Evolutionary conservation across 2,113 vertebrate genomes (phyloP).

Genomic region (Excalfactoria chinensis): DNA sequence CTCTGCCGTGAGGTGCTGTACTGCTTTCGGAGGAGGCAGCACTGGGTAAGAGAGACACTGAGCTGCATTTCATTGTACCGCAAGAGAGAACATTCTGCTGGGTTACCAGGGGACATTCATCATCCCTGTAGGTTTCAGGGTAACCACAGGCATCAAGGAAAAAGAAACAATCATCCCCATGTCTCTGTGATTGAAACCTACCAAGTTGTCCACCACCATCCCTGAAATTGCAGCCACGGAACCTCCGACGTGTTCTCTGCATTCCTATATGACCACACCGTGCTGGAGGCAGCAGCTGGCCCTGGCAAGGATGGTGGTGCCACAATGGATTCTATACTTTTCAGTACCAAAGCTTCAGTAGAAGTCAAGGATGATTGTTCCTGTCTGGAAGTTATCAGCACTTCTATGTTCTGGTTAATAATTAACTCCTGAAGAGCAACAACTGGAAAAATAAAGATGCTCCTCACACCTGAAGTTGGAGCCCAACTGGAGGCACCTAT

Average conservation of each 20-base stretch:
- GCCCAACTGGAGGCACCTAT: not conserved
- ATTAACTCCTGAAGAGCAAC: not conserved
- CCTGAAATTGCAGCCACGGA: not conserved
- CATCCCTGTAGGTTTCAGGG: not conserved
- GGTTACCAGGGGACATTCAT: not conserved
- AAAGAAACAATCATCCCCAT: not conserved
- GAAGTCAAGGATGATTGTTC: not conserved
- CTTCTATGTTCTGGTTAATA: not conserved
- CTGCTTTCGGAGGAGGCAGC: not conserved
- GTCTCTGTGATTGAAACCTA: slow-evolving; percentile 7
- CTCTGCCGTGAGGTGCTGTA: not conserved
- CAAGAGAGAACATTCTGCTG: not conserved
- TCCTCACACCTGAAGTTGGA: not conserved
- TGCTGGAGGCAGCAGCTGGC: not conserved
- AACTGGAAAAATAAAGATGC: not conserved
- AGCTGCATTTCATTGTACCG: fast-evolving
- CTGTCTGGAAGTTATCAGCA: fast-evolving
- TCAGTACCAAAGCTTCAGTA: not conserved
- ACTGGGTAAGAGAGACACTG: not conserved
- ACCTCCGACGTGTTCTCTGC: not conserved
- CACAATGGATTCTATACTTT: not conserved
- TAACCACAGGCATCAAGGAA: slow-evolving; percentile 39
- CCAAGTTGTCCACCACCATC: slow-evolving; percentile 11
- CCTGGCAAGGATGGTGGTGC: not conserved
- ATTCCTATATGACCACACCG: not conserved